A percentile compares a stretch with the other conserved stretches of the same genome.
Conservation (phyloP, 2,113 vertebrate genomes). For the Ochotona curzoniae region DNA sequence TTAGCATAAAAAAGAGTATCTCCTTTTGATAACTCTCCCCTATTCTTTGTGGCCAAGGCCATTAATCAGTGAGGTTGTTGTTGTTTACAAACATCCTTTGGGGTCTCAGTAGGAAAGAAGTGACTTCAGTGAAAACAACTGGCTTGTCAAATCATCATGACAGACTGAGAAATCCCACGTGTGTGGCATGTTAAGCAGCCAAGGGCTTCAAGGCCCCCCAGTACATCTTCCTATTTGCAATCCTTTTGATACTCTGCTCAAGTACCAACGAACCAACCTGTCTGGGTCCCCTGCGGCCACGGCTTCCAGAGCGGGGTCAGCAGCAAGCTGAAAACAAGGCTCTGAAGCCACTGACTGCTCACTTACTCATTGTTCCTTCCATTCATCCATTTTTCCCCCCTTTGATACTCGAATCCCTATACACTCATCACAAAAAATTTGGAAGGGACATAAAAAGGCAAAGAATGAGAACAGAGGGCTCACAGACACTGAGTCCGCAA, state of each 20-base stretch:
- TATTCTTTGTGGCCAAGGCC: neutral
- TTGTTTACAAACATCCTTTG: neutral
- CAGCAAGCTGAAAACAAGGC: neutral
- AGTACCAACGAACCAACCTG: neutral
- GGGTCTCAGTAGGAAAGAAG: neutral
- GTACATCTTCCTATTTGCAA: too few relatives aligned
- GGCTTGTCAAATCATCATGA: neutral
- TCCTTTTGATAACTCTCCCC: neutral
- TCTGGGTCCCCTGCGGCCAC: neutral
- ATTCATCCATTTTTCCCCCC: neutral
- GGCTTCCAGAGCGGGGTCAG: too few relatives aligned
- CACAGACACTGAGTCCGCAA: neutral
- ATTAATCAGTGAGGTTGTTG: neutral
- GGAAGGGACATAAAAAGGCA: slow-evolving; percentile 50
- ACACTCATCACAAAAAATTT: neutral
- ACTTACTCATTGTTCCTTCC: slow-evolving; percentile 1
- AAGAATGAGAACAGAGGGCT: slow-evolving; percentile 55
- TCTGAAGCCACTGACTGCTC: neutral
- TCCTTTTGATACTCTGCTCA: neutral
- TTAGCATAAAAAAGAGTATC: neutral
- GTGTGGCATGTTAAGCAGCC: neutral
- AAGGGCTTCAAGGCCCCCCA: neutral
- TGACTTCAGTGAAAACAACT: neutral
- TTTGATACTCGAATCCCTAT: slow-evolving; percentile 27
- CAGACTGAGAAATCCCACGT: neutral